phyloP scores from a whole-genome alignment of 1,140 invertebrate species.

The Zaprionus kolodkinae region DNA sequence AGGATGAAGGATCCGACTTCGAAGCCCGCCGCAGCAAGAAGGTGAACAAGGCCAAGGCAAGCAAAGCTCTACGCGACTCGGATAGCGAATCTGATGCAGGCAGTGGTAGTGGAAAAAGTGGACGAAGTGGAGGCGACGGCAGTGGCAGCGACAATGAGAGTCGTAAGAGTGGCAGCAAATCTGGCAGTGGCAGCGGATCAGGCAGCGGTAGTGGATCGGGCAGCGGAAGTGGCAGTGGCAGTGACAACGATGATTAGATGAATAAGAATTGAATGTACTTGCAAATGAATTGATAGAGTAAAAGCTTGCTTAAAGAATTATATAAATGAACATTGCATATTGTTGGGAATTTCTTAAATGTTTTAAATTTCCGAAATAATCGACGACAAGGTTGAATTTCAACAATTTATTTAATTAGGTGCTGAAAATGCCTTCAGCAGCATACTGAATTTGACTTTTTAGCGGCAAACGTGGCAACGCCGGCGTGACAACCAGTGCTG shows the following conservation, averaged over 20 bases:
- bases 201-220: slow-evolving; percentile 48
- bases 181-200: slow-evolving; percentile 53
- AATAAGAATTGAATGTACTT: not conserved
- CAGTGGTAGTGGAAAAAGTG: slow-evolving; percentile 71
- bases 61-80: slow-evolving; percentile 91
- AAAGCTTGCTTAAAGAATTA: not conserved
- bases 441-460: not conserved
- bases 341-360: no score
- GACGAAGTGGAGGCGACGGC: slow-evolving; percentile 42
- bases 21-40: slow-evolving; percentile 91
- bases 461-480: not conserved
- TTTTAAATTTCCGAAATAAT: not conserved
- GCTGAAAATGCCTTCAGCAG: not conserved
- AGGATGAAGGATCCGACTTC: slow-evolving; percentile 94
- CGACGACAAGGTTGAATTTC: no score
- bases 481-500: not conserved
- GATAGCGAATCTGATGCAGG: slow-evolving; percentile 86
- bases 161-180: slow-evolving; percentile 56
- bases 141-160: slow-evolving; percentile 64
- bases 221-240: slow-evolving; percentile 55
- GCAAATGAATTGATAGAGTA: not conserved
- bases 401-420: no score
- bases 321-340: not conserved
- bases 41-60: slow-evolving; percentile 90
- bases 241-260: slow-evolving; percentile 63